Conservation (phyloP, 2,888 invertebrate genomes). For the Hydropsyche betteni region DNA sequence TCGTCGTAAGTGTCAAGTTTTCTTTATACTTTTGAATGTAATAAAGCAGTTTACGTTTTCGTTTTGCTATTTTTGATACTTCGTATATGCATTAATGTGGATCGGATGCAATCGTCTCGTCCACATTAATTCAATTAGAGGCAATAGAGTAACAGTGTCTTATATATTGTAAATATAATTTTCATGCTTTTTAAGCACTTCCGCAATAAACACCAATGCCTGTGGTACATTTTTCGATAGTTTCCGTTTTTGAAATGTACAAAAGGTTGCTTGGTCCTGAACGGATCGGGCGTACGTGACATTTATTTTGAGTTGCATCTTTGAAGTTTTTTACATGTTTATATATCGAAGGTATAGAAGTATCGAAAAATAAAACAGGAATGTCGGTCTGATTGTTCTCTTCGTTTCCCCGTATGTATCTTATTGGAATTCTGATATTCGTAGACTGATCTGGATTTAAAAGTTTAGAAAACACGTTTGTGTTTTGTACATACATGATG, state of each 20-base stretch:
- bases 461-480: not conserved
- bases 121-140: conserved; percentile 3
- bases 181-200: conserved; percentile 14
- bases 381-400: no score
- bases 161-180: conserved; percentile 23
- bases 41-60: not conserved
- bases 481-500: conserved; percentile 40
- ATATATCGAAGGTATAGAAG: no score
- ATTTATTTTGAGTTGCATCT: not conserved
- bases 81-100: conserved; percentile 2
- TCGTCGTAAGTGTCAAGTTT: no score
- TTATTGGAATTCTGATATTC: no score
- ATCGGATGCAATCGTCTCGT: not conserved
- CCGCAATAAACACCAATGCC: conserved; percentile 21
- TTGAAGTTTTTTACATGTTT: no score
- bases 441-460: conserved; percentile 8
- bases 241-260: conserved; percentile 1
- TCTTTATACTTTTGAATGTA: no score
- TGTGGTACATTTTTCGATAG: not conserved
- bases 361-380: no score
- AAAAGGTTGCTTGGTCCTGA: not conserved
- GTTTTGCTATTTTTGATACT: conserved; percentile 25
- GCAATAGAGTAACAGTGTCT: conserved; percentile 27
- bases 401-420: no score
- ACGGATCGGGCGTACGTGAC: not conserved